Evolutionary conservation across 2,113 vertebrate genomes (phyloP).

Genomic region (Scopus umbretta): DNA sequence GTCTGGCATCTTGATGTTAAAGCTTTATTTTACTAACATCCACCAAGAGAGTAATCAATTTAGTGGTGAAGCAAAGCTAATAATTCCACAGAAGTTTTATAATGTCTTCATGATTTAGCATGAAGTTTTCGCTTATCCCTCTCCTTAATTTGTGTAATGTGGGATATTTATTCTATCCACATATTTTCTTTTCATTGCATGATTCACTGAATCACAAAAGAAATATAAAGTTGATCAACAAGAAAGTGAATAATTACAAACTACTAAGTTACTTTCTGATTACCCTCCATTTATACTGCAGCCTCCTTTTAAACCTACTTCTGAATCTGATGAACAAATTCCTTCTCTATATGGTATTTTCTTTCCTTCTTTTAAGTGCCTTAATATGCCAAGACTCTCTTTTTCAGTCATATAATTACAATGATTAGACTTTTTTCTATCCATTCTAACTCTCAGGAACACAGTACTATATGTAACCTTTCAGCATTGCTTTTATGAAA

Average conservation of each 20-base stretch:
- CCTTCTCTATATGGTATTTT: slow-evolving; percentile 36
- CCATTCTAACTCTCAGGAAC: background rate
- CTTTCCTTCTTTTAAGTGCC: background rate
- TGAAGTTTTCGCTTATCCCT: slow-evolving; percentile 58
- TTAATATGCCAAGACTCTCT: slow-evolving; percentile 7
- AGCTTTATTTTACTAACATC: slow-evolving; percentile 65
- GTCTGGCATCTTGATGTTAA: slow-evolving; percentile 69
- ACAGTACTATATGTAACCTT: background rate
- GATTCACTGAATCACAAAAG: slow-evolving; percentile 63
- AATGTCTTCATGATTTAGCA: slow-evolving; percentile 40
- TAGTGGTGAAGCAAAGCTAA: slow-evolving; percentile 64
- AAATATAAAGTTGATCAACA: slow-evolving; percentile 67
- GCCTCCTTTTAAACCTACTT: slow-evolving; percentile 5
- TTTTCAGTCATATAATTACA: slow-evolving; percentile 50
- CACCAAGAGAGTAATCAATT: slow-evolving; percentile 69
- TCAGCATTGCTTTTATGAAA: slow-evolving; percentile 10
- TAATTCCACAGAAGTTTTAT: slow-evolving; percentile 63
- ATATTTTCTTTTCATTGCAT: slow-evolving; percentile 54
- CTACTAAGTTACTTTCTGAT: slow-evolving; percentile 29
- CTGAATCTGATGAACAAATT: slow-evolving; percentile 57
- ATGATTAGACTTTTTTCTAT: background rate
- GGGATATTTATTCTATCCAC: slow-evolving; percentile 57
- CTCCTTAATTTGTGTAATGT: slow-evolving; percentile 58
- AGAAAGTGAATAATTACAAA: slow-evolving; percentile 48
- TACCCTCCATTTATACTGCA: slow-evolving; percentile 48